phyloP scores from a whole-genome alignment of 2,113 vertebrate genomes.

The Pseudorectes ferrugineus region DNA sequence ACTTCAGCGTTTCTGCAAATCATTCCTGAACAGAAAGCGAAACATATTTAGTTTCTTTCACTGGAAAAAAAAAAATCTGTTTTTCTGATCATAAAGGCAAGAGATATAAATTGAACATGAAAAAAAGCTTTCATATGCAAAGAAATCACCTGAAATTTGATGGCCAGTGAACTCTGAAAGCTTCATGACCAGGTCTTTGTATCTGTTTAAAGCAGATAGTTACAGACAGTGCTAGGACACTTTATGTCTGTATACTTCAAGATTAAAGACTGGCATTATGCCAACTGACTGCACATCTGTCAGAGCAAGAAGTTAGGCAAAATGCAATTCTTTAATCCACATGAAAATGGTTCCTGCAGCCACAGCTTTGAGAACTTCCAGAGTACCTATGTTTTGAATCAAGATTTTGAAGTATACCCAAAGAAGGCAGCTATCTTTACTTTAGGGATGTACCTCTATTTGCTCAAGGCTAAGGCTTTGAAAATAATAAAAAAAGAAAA shows the following conservation, averaged over 20 bases:
- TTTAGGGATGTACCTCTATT: background rate
- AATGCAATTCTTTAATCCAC: background rate
- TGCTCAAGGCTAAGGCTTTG: background rate
- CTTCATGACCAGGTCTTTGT: background rate
- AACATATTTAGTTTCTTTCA: background rate
- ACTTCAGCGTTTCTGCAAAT: background rate
- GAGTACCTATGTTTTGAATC: background rate
- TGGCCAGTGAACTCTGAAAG: background rate
- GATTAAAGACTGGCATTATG: background rate
- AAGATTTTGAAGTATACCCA: background rate
- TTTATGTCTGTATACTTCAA: background rate
- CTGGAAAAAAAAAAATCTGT: background rate
- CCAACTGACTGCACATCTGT: background rate
- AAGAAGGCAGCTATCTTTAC: background rate
- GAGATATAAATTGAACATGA: background rate
- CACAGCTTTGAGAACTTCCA: background rate
- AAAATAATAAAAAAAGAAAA: background rate
- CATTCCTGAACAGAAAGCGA: background rate
- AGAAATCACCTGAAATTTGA: background rate
- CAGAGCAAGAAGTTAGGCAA: background rate
- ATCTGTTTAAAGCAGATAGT: background rate
- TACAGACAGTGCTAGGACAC: background rate
- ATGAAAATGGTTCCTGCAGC: background rate
- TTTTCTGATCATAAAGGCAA: background rate
- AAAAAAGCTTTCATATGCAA: background rate